A percentile compares a stretch with the other conserved stretches of the same genome.
Evolutionary conservation across 2,797 vertebrate genomes (phyloP).

Genomic region (Chromis chromis): DNA sequence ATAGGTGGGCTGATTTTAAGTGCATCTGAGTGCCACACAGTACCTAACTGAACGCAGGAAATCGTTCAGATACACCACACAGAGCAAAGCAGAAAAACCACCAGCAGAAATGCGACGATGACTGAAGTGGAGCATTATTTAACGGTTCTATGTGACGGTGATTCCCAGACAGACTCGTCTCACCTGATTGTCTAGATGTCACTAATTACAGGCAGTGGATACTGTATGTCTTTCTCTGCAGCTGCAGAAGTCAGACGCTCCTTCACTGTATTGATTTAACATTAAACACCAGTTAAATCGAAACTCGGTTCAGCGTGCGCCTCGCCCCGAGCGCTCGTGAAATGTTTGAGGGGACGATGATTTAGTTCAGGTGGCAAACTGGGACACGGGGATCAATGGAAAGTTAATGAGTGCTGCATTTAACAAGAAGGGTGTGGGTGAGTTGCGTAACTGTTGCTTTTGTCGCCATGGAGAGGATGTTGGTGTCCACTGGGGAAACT

Average conservation of each 20-base stretch:
- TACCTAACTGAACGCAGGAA: constrained; percentile 35
- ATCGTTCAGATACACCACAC: constrained; percentile 24
- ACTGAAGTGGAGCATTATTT: constrained; percentile 20
- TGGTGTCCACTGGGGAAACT: constrained; percentile 17
- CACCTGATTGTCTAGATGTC: constrained; percentile 43
- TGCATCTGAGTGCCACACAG: constrained; percentile 54
- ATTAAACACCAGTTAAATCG: constrained; percentile 68
- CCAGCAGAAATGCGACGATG: constrained; percentile 1
- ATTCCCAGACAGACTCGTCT: constrained; percentile 35
- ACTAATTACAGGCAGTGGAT: constrained; percentile 44
- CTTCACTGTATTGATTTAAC: constrained; percentile 70
- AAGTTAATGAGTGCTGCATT: constrained; percentile 66
- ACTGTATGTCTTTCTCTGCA: constrained; percentile 13
- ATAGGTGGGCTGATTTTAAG: constrained; percentile 59
- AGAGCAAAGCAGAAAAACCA: background rate
- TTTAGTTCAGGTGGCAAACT: constrained; percentile 65
- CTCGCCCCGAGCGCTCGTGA: constrained; percentile 31
- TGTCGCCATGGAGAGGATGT: constrained; percentile 15
- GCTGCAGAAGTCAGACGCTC: constrained; percentile 51
- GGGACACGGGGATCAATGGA: constrained; percentile 56
- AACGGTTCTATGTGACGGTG: constrained; percentile 8
- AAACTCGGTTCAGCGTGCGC: constrained; percentile 42
- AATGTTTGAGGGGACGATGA: constrained; percentile 46
- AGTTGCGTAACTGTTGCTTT: constrained; percentile 45
- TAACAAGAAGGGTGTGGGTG: constrained; percentile 36